Base-by-base conservation (phyloP, 2,888 invertebrate species). In the Acanthacorydalis orientalis region DNA sequence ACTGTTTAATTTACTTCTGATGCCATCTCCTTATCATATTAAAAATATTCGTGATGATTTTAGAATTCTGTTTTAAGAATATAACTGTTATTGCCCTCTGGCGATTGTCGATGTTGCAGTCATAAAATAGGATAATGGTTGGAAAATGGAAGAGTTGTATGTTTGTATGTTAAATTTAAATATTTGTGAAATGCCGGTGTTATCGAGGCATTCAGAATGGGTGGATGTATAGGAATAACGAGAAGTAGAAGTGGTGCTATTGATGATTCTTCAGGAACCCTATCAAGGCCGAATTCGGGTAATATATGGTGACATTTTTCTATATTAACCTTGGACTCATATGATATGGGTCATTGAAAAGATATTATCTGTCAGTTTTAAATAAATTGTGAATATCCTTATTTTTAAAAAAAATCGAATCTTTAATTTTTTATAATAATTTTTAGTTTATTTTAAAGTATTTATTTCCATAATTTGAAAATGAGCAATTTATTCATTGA, bases 171-270 rank as follows among this genome's bases (percentile, higher is more conserved):
- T 42, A 33, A 34, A 34, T 37, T 50, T 43, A 43, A 37, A 44
- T 38, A 48, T 53, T 55, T 52, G 61, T 70, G 70, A 68, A 65
- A 71, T 71, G 70, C 66, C 65, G 64, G 63, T 63, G 64, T 64
- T 59, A 58, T 57, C 56, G 55, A 57, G 71, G 72, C 70, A 65
- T 70, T 68, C 74, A 80, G 69, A 70, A 87, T 87, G 88, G 88
- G 88, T 68, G 86, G 87, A 65, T 87, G 88, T 72, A 84, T 87
- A 73, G 85, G 85, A 67, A 78, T 83, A 67, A 80, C 81, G 64
- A 79, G 84, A 66, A 78, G 78, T 64, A 80, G 86, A 68, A 83
- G 82, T 69, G 84, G 83, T 64, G 83, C 82, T 57, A 81, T 83
- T 63, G 79, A 80, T 64, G 83, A 83, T 61, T 83, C 83, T 54